A percentile compares a stretch with the other conserved stretches of the same genome.
These are phyloP conservation scores for chimpanzee (Pan troglodytes) DNA, from an alignment of 2,113 vertebrate genomes.

Conservation along the genomic window DNA sequence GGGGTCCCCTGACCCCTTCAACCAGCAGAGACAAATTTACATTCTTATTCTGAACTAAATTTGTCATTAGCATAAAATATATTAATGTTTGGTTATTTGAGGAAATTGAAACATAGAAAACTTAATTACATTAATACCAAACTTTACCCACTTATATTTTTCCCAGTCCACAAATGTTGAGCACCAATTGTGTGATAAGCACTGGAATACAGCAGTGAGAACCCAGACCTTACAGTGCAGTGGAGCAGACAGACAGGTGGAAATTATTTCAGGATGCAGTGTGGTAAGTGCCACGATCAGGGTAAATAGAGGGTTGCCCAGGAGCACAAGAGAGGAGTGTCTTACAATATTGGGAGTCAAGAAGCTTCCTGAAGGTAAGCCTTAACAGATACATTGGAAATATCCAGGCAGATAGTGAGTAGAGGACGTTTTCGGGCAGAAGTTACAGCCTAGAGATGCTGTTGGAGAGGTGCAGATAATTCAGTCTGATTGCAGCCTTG, in stretches of 20 bases:
- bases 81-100: not conserved
- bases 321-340: not conserved
- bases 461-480: no score
- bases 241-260: no score
- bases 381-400: not conserved
- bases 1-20: not conserved
- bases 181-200: not conserved
- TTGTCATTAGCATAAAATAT: not conserved
- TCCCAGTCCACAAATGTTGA: not conserved
- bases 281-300: not conserved
- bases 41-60: not conserved
- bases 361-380: not conserved
- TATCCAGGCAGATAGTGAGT: not conserved
- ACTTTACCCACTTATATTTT: not conserved
- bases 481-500: not conserved
- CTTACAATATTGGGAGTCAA: not conserved
- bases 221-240: fast-evolving
- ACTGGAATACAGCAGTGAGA: not conserved
- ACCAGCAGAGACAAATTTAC: not conserved
- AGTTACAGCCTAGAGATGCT: not conserved
- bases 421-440: not conserved
- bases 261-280: not conserved
- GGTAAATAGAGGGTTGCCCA: not conserved
- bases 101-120: not conserved
- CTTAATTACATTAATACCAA: not conserved